phyloP scores from a whole-genome alignment of 2,888 invertebrate species.

The Cloeon dipterum region DNA sequence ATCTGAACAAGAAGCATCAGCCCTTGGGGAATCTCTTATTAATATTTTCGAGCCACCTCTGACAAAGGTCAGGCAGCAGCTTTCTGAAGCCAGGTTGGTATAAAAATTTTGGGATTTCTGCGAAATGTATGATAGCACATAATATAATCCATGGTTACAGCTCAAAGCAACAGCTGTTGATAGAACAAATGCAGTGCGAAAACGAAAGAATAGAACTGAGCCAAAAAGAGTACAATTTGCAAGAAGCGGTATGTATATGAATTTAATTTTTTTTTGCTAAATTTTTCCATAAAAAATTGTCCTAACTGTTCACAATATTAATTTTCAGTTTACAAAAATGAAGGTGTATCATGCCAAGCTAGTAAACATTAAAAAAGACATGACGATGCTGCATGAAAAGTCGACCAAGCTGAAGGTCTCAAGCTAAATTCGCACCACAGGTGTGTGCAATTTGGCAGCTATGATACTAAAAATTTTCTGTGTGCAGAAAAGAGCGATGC shows the following conservation, averaged over 20 bases:
- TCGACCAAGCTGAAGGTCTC: conserved; percentile 20
- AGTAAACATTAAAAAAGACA: conserved; percentile 19
- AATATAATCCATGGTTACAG: conserved; percentile 13
- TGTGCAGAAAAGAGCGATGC: conserved; percentile 19
- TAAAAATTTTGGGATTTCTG: too few species aligned
- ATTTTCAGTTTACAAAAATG: conserved; percentile 17
- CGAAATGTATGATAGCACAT: conserved; percentile 3
- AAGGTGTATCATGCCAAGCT: conserved; percentile 20
- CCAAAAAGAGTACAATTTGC: conserved; percentile 14
- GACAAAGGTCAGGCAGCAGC: conserved; percentile 17
- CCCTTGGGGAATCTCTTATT: conserved; percentile 10
- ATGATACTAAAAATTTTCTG: background rate
- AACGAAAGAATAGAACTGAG: conserved; percentile 15
- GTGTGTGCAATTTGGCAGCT: background rate
- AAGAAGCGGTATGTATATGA: conserved; percentile 18
- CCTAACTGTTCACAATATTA: background rate
- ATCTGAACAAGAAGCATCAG: background rate
- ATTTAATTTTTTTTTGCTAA: background rate
- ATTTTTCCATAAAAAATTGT: too few species aligned
- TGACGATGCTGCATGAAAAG: conserved; percentile 19
- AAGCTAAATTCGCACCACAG: background rate
- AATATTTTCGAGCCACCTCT: conserved; percentile 16
- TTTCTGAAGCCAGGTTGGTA: conserved; percentile 20
- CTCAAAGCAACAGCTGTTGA: conserved; percentile 15
- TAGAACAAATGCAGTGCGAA: conserved; percentile 15